phyloP scores from a whole-genome alignment of 2,113 vertebrate genomes.

The Urocynchramus pylzowi region DNA sequence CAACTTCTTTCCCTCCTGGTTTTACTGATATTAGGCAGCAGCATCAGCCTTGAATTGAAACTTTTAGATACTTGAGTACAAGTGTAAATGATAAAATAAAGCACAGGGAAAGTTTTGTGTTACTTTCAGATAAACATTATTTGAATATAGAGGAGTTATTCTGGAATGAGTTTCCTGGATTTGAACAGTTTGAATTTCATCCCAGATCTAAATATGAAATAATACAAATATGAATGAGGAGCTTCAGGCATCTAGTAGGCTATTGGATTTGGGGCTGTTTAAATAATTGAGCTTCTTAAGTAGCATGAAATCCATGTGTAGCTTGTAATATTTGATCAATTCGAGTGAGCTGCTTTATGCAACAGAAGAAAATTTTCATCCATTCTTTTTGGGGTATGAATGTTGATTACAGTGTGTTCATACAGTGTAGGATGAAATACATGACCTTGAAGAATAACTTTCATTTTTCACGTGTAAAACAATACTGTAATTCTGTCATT shows the following conservation, averaged over 20 bases:
- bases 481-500: constrained; percentile 11
- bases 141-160: neutral
- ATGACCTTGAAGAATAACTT: neutral
- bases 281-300: neutral
- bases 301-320: neutral
- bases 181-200: neutral
- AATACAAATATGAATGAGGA: neutral
- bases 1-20: neutral
- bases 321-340: neutral
- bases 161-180: neutral
- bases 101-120: neutral
- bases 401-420: neutral
- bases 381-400: neutral
- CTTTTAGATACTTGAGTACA: neutral
- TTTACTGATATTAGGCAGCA: neutral
- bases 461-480: neutral
- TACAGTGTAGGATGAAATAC: neutral
- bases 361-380: neutral
- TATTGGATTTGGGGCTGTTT: neutral
- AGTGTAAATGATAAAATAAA: neutral
- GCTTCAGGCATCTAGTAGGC: neutral
- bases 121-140: neutral
- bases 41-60: neutral
- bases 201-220: neutral
- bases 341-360: neutral